These are phyloP conservation scores for Onychomys arenicola DNA, from an alignment of 2,797 vertebrate species.

Conservation along the genomic window DNA sequence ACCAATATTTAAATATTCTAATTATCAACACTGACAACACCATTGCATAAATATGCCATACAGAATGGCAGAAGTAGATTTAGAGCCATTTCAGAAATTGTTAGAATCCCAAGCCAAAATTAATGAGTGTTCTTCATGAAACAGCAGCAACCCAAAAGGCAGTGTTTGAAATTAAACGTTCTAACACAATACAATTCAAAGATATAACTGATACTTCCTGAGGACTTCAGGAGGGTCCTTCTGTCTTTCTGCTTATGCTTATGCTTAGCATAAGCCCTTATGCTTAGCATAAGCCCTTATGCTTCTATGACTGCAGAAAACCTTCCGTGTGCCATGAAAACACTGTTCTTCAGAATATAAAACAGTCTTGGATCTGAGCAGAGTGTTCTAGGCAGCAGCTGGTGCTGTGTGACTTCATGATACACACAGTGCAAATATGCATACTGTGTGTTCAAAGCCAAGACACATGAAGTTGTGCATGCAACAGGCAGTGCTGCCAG, in stretches of 20 bases:
- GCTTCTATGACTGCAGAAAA: not conserved
- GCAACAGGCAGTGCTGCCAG: not conserved
- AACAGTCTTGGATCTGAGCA: not conserved
- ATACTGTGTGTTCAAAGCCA: not conserved
- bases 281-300: not conserved
- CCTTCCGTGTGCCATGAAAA: not conserved
- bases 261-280: not conserved
- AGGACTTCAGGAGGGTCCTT: not conserved
- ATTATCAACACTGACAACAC: not conserved
- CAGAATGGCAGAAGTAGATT: not conserved
- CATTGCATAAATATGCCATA: not conserved
- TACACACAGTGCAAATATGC: not conserved
- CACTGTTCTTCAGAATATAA: not conserved
- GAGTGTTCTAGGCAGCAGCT: not conserved
- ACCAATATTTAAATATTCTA: not conserved
- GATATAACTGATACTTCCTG: not conserved
- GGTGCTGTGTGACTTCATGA: not conserved
- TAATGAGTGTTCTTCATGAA: not conserved
- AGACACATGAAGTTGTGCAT: not conserved
- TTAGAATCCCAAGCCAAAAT: not conserved
- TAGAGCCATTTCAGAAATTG: not conserved
- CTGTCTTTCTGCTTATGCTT: not conserved
- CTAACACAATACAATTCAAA: not conserved
- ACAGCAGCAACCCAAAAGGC: not conserved
- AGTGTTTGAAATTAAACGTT: not conserved